phyloP scores from a whole-genome alignment of 2,888 invertebrate species.

The Synergus laeviventris region DNA sequence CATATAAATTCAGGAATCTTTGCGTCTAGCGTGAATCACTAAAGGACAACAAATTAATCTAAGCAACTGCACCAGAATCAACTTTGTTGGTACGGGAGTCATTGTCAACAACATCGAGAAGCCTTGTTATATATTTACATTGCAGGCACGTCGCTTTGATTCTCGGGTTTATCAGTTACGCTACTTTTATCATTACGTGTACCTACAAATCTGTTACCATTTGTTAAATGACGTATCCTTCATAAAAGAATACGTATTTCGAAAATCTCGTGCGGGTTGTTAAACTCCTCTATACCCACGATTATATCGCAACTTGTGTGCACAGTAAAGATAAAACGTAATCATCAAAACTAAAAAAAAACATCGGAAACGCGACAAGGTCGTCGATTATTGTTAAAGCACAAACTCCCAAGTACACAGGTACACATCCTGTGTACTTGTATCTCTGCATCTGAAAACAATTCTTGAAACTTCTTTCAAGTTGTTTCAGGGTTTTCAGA shows the following conservation, averaged over 20 bases:
- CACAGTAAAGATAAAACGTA: slow-evolving; percentile 8
- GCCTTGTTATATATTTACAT: slow-evolving; percentile 43
- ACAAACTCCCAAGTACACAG: slow-evolving; percentile 21
- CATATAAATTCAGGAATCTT: background rate
- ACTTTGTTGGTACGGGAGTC: slow-evolving; percentile 41
- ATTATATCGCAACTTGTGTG: slow-evolving; percentile 39
- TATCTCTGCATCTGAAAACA: background rate
- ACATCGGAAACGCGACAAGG: slow-evolving; percentile 23
- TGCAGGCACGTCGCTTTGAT: slow-evolving; percentile 64
- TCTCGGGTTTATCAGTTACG: slow-evolving; percentile 52
- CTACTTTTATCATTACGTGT: slow-evolving; percentile 29
- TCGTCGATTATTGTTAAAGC: slow-evolving; percentile 6
- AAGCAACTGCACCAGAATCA: slow-evolving; percentile 27
- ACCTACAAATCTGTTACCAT: slow-evolving; percentile 16
- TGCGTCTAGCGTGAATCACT: slow-evolving; percentile 1
- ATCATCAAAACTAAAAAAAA: background rate
- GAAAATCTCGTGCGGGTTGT: slow-evolving; percentile 1
- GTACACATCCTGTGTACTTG: too few species aligned
- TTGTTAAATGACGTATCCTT: background rate
- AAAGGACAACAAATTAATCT: slow-evolving; percentile 27
- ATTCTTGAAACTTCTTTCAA: background rate
- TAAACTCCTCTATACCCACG: slow-evolving; percentile 23
- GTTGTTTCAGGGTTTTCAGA: background rate
- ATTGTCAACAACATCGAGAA: slow-evolving; percentile 34
- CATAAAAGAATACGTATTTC: background rate